A percentile compares a stretch with the other conserved stretches of the same genome.
phyloP scores from a whole-genome alignment of 2,113 vertebrate genomes.

The Fukomys damarensis region DNA sequence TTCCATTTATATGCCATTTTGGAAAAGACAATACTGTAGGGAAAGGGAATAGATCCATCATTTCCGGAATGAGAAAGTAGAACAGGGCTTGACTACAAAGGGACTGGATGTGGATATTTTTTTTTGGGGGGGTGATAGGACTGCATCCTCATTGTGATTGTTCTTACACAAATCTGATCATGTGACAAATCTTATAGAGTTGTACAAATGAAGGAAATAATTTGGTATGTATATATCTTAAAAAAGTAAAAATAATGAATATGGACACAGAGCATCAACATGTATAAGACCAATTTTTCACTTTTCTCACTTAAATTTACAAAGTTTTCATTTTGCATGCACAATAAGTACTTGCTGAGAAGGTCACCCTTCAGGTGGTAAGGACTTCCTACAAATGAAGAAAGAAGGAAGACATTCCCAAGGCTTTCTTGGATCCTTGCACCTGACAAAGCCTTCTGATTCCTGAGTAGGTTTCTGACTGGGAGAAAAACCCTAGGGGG shows the following conservation, averaged over 20 bases:
- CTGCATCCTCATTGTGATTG: neutral
- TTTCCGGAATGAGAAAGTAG: neutral
- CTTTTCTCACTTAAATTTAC: neutral
- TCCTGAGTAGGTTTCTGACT: neutral
- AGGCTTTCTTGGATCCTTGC: neutral
- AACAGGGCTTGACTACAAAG: neutral
- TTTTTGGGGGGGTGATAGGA: neutral
- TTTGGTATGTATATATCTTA: neutral
- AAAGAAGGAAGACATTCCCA: neutral
- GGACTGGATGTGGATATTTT: neutral
- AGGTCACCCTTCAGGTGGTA: neutral
- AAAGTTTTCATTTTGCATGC: neutral
- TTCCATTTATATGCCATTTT: neutral
- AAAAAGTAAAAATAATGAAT: neutral
- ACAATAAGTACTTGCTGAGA: neutral
- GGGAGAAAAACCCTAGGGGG: neutral
- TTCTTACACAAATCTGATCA: neutral
- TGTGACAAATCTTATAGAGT: neutral
- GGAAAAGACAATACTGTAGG: neutral
- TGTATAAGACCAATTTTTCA: neutral
- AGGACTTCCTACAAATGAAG: neutral
- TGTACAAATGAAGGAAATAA: neutral
- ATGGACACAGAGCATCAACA: neutral
- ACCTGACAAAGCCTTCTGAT: neutral
- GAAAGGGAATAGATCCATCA: neutral